These are phyloP conservation scores for Acrossocheilus fasciatus DNA, from an alignment of 2,797 vertebrate genomes.

Conservation along the genomic window DNA sequence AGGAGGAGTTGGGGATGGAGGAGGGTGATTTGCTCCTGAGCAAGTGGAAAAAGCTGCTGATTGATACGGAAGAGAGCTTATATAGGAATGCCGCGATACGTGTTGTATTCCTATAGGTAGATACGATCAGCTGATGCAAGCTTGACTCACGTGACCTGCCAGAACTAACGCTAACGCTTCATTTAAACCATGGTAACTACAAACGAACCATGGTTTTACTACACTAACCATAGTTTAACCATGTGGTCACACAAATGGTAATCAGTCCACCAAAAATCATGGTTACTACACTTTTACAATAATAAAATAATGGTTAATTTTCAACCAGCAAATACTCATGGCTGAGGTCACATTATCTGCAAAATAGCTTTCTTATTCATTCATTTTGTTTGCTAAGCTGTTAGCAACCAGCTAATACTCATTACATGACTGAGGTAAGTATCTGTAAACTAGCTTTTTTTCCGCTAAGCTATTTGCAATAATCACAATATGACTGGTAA, in stretches of 20 bases:
- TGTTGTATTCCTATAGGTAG: too few relatives aligned
- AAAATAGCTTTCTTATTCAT: background rate
- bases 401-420: background rate
- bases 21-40: too few relatives aligned
- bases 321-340: background rate
- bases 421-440: background rate
- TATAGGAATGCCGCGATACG: too few relatives aligned
- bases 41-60: too few relatives aligned
- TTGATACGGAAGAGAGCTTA: too few relatives aligned
- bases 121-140: too few relatives aligned
- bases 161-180: too few relatives aligned
- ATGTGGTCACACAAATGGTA: background rate
- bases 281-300: background rate
- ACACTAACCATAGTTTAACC: background rate
- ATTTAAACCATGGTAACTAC: background rate
- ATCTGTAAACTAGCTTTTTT: background rate
- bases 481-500: background rate
- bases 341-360: background rate
- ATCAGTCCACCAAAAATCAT: background rate
- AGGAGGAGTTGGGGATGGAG: too few relatives aligned
- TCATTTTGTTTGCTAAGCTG: background rate
- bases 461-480: background rate
- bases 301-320: background rate
- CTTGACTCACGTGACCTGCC: too few relatives aligned
- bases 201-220: too few relatives aligned